phyloP scores from a whole-genome alignment of 2,888 invertebrate genomes.

The Ichneumoninae sp. region DNA sequence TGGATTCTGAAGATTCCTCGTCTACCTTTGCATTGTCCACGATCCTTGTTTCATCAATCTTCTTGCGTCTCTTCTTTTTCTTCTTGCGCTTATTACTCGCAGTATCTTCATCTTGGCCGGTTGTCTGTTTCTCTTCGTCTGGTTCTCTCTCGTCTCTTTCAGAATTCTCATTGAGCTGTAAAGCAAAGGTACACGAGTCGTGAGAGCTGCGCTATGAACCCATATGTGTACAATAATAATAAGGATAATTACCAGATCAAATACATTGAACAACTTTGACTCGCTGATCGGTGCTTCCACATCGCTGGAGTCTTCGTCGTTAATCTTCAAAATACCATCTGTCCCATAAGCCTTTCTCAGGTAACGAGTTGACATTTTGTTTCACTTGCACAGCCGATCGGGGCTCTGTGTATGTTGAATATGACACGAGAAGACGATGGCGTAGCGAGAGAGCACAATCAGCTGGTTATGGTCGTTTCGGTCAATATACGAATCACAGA shows the following conservation, averaged over 20 bases:
- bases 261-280: constrained; percentile 87
- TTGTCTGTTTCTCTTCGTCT: constrained; percentile 80
- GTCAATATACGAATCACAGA: constrained; percentile 1
- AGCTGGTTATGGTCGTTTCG: constrained; percentile 3
- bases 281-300: constrained; percentile 86
- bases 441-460: background rate
- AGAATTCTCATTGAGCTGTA: constrained; percentile 88
- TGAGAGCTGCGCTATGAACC: constrained; percentile 20
- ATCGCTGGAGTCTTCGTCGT: constrained; percentile 85
- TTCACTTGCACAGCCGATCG: background rate
- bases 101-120: constrained; percentile 87
- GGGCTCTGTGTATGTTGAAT: background rate
- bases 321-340: constrained; percentile 85
- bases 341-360: constrained; percentile 88
- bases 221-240: constrained; percentile 14
- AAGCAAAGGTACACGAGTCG: constrained; percentile 61
- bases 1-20: constrained; percentile 74
- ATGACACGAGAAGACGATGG: background rate
- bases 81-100: constrained; percentile 87
- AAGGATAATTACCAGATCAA: constrained; percentile 88
- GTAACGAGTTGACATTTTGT: constrained; percentile 88
- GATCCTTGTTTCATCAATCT: constrained; percentile 81
- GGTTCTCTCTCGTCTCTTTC: constrained; percentile 88
- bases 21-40: constrained; percentile 53
- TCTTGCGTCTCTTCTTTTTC: constrained; percentile 88